Evolutionary conservation across 2,113 vertebrate species (phyloP).

Genomic region (Pseudorhombus dupliciocellatus): DNA sequence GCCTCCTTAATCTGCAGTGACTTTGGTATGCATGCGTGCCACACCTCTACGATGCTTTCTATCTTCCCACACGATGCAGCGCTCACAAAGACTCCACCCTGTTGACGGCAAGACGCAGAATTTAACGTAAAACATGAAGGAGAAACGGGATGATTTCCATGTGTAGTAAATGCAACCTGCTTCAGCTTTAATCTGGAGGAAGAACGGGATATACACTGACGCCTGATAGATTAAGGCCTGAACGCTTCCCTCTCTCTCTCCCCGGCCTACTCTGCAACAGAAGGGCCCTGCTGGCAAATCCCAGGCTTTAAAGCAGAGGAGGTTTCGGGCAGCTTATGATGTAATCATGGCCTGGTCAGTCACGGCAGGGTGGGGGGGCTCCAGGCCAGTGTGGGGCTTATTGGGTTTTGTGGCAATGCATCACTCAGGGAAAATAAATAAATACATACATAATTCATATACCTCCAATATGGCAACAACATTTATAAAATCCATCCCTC

Average conservation of each 20-base stretch:
- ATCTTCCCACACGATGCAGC: not conserved
- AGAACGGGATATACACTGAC: constrained; percentile 64
- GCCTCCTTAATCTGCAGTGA: constrained; percentile 59
- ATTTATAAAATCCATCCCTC: no score
- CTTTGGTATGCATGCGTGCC: constrained; percentile 26
- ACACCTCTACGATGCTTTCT: not conserved
- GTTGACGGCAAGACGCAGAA: not conserved
- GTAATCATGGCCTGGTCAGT: constrained; percentile 76
- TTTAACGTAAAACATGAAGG: constrained; percentile 18
- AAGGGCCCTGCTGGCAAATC: constrained; percentile 80
- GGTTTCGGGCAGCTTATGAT: constrained; percentile 79
- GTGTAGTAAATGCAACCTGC: constrained; percentile 50
- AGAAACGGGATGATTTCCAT: constrained; percentile 53
- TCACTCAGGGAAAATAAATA: no score
- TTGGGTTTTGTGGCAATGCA: constrained; percentile 36
- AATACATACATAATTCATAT: no score
- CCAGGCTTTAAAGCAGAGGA: constrained; percentile 77
- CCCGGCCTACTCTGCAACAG: constrained; percentile 68
- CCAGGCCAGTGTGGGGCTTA: constrained; percentile 50
- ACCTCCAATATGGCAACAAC: no score
- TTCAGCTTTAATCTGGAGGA: constrained; percentile 74
- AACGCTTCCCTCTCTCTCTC: constrained; percentile 47
- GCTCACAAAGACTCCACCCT: not conserved
- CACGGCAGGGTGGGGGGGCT: constrained; percentile 54
- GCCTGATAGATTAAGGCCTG: constrained; percentile 76